phyloP scores from a whole-genome alignment of 2,113 vertebrate genomes.

The Trochalopteron elliotii region DNA sequence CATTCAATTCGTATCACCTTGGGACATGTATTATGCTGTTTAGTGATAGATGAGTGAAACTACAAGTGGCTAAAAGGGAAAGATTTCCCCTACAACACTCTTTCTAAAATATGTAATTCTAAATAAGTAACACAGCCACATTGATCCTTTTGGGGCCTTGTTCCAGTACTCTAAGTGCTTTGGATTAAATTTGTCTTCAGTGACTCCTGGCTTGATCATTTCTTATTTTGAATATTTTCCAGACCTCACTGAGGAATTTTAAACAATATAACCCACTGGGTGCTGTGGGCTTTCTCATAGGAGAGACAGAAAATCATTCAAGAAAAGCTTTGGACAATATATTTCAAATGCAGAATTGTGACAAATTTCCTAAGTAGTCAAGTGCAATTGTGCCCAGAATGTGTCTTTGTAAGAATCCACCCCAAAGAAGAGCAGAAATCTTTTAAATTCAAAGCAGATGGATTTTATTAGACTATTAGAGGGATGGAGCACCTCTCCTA shows the following conservation, averaged over 20 bases:
- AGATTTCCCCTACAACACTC: background rate
- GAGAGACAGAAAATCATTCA: background rate
- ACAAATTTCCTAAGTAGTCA: background rate
- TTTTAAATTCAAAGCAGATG: background rate
- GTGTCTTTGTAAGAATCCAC: background rate
- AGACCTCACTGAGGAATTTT: background rate
- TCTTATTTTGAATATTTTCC: background rate
- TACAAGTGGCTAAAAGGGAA: background rate
- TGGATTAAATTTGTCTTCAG: background rate
- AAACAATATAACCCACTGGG: background rate
- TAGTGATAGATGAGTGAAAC: background rate
- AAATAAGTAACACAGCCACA: background rate
- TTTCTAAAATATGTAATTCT: background rate
- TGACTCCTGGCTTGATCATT: background rate
- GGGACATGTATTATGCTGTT: background rate
- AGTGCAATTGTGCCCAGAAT: background rate
- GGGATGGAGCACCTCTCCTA: background rate
- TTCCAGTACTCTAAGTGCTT: background rate
- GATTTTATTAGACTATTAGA: background rate
- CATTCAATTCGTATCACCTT: background rate
- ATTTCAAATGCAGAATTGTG: background rate
- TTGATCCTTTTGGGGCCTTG: background rate
- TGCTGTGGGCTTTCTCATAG: background rate
- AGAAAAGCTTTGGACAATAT: background rate
- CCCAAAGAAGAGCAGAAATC: background rate